A percentile compares a stretch with the other conserved stretches of the same genome.
phyloP scores from a whole-genome alignment of 2,113 vertebrate species.

The Nerophis ophidion region DNA sequence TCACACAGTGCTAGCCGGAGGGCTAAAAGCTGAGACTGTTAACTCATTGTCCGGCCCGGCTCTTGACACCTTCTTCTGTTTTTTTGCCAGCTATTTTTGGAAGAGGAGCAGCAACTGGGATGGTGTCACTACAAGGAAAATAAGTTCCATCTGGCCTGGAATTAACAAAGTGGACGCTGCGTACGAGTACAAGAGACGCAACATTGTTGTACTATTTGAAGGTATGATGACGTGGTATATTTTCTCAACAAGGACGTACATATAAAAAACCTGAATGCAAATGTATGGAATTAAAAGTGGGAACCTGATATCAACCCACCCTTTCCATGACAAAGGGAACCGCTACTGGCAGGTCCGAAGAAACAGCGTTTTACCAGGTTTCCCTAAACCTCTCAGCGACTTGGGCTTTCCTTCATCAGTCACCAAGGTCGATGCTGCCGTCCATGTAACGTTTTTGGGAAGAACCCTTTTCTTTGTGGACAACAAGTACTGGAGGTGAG shows the following conservation, averaged over 20 bases:
- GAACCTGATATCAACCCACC: background rate
- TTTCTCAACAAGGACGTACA: background rate
- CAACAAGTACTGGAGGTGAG: slow-evolving; percentile 54
- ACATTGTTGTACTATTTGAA: slow-evolving; percentile 51
- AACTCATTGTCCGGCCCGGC: too few species aligned
- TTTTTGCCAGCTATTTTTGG: slow-evolving; percentile 37
- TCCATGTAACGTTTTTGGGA: slow-evolving; percentile 35
- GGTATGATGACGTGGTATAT: slow-evolving; percentile 31
- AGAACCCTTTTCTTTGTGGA: slow-evolving; percentile 61
- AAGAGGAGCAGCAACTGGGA: slow-evolving; percentile 32
- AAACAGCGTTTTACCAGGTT: slow-evolving; percentile 37
- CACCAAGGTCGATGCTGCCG: slow-evolving; percentile 63
- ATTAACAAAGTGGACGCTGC: slow-evolving; percentile 55
- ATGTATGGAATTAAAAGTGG: background rate
- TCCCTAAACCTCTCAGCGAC: slow-evolving; percentile 55
- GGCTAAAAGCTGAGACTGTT: too few species aligned
- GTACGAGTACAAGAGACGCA: slow-evolving; percentile 39
- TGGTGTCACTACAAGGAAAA: slow-evolving; percentile 13
- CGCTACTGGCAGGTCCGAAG: slow-evolving; percentile 57
- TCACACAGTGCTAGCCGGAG: too few species aligned
- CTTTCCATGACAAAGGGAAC: slow-evolving; percentile 33
- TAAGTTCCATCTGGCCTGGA: slow-evolving; percentile 35
- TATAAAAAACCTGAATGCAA: too few species aligned
- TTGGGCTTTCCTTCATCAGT: slow-evolving; percentile 57
- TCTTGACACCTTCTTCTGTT: background rate